A percentile compares a stretch with the other conserved stretches of the same genome.
Conservation (phyloP, 2,888 invertebrate genomes). For the Muschampia plurimacula region DNA sequence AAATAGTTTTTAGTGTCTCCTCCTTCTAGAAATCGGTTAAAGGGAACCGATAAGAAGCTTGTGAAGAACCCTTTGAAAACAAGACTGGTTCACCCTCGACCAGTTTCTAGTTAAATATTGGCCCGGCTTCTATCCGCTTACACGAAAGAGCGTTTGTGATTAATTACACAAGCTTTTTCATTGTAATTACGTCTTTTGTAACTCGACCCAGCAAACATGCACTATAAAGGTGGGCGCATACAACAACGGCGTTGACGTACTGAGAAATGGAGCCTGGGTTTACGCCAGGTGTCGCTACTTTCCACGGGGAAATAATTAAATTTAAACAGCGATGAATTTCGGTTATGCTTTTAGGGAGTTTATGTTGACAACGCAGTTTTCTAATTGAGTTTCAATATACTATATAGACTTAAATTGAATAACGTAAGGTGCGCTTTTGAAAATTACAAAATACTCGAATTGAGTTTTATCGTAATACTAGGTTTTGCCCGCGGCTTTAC, state of each 20-base stretch:
- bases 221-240: slow-evolving; percentile 44
- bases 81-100: neutral
- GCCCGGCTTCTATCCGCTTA: slow-evolving; percentile 46
- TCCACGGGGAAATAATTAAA: neutral
- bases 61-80: neutral
- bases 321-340: neutral
- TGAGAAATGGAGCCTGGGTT: neutral
- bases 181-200: slow-evolving; percentile 54
- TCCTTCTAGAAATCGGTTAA: too few relatives aligned
- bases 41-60: too few relatives aligned
- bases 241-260: slow-evolving; percentile 3
- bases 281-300: slow-evolving; percentile 6
- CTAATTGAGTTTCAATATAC: too few relatives aligned
- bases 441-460: too few relatives aligned
- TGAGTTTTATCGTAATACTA: too few relatives aligned
- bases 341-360: neutral
- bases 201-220: slow-evolving; percentile 51
- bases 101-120: slow-evolving; percentile 49
- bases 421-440: too few relatives aligned
- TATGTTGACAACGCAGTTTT: too few relatives aligned
- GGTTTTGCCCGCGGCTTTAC: too few relatives aligned
- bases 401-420: too few relatives aligned
- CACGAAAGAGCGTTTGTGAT: slow-evolving; percentile 49
- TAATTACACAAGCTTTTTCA: slow-evolving; percentile 48
- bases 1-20: too few relatives aligned